phyloP scores from a whole-genome alignment of 1,140 invertebrate genomes.

The Bathynomus jamesi region DNA sequence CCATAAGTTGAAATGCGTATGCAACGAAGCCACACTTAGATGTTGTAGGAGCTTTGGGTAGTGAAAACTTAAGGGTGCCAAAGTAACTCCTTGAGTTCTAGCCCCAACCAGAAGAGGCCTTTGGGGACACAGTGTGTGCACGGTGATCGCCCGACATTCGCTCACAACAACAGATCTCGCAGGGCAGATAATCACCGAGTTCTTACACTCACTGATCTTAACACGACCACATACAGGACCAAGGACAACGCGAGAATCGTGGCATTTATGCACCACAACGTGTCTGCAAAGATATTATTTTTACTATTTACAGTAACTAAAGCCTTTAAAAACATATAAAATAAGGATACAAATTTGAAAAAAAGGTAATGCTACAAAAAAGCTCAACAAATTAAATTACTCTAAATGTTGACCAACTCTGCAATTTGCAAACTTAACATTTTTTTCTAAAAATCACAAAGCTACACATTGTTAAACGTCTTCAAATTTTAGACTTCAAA shows the following conservation, averaged over 20 bases:
- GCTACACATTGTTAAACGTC: too few relatives aligned
- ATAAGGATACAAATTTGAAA: not conserved
- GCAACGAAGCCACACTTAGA: constrained; percentile 24
- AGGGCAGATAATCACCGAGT: constrained; percentile 23
- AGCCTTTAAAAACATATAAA: not conserved
- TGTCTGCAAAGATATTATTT: constrained; percentile 15
- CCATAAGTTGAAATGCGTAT: constrained; percentile 32
- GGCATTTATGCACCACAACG: constrained; percentile 31
- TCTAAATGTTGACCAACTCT: not conserved
- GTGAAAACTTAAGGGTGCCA: constrained; percentile 29
- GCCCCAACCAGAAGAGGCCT: constrained; percentile 25
- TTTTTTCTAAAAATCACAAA: too few relatives aligned
- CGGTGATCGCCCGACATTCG: constrained; percentile 26
- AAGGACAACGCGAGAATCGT: constrained; percentile 28
- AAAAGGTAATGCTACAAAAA: not conserved
- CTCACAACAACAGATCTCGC: constrained; percentile 30
- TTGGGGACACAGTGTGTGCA: constrained; percentile 31
- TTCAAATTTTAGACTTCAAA: too few relatives aligned
- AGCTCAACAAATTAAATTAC: not conserved
- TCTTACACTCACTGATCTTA: constrained; percentile 27
- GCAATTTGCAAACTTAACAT: not conserved
- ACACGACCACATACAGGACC: constrained; percentile 29
- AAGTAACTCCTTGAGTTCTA: constrained; percentile 25
- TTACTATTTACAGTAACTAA: not conserved
- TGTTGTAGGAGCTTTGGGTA: constrained; percentile 31